phyloP scores from a whole-genome alignment of 2,888 invertebrate species.

The Rhamphomyia laevipes region DNA sequence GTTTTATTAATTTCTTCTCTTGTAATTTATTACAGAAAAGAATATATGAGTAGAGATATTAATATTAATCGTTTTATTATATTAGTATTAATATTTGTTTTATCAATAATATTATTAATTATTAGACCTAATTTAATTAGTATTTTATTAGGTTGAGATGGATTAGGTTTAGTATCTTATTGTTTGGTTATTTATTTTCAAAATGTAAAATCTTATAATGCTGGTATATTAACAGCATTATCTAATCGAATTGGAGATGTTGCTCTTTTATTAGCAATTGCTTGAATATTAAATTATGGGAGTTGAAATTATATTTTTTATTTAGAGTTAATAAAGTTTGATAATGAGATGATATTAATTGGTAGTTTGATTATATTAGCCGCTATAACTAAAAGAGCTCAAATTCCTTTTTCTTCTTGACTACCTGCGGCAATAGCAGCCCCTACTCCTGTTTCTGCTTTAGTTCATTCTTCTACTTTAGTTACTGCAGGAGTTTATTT shows the following conservation, averaged over 20 bases:
- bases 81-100: conserved; percentile 52
- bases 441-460: no score
- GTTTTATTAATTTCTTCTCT: conserved; percentile 54
- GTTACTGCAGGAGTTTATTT: no score
- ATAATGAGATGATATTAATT: conserved; percentile 38
- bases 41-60: conserved; percentile 48
- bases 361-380: no score
- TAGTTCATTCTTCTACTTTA: no score
- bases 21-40: conserved; percentile 50
- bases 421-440: no score
- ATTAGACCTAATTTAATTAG: conserved; percentile 56
- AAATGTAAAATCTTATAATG: conserved; percentile 54
- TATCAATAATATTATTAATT: conserved; percentile 56
- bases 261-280: conserved; percentile 48
- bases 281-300: conserved; percentile 45
- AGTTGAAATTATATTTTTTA: conserved; percentile 45
- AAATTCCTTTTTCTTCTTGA: no score
- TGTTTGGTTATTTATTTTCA: conserved; percentile 46
- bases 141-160: conserved; percentile 62
- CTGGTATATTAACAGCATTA: conserved; percentile 58
- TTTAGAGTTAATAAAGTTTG: conserved; percentile 40
- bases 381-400: no score
- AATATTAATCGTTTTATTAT: conserved; percentile 52
- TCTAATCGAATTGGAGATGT: conserved; percentile 66
- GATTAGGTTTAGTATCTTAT: conserved; percentile 59